Conservation (phyloP, 2,797 vertebrate species). For the Ctenopoma multispine region DNA sequence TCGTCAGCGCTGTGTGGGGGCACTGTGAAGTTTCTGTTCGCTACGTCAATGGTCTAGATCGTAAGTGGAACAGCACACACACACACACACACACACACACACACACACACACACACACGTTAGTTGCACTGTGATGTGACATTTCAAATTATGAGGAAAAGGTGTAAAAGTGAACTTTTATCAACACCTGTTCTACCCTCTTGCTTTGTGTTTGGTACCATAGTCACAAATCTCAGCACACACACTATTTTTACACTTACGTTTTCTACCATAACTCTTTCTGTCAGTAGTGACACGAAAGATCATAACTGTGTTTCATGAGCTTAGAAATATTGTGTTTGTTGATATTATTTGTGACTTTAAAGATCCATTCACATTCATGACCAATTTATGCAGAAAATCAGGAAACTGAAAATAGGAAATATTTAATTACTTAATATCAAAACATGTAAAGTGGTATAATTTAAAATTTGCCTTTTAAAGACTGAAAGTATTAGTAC, state of each 20-base stretch:
- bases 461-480: neutral
- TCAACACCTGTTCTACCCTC: no score
- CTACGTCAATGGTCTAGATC: constrained; percentile 99
- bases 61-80: constrained; percentile 83
- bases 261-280: no score
- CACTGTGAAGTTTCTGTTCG: constrained; percentile 99
- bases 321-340: no score
- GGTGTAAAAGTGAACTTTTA: neutral
- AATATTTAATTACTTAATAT: no score
- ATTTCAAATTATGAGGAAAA: neutral
- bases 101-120: neutral
- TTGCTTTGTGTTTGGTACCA: constrained; percentile 6
- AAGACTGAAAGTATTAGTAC: neutral
- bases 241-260: no score
- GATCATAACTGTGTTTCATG: no score
- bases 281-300: no score
- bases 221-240: no score
- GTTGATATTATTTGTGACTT: no score
- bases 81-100: constrained; percentile 11
- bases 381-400: no score
- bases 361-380: no score
- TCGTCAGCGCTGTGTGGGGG: constrained; percentile 99
- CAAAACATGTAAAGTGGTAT: neutral
- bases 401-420: no score
- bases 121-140: neutral